Conservation (phyloP, 2,113 vertebrate genomes). For the Scortum barcoo region DNA sequence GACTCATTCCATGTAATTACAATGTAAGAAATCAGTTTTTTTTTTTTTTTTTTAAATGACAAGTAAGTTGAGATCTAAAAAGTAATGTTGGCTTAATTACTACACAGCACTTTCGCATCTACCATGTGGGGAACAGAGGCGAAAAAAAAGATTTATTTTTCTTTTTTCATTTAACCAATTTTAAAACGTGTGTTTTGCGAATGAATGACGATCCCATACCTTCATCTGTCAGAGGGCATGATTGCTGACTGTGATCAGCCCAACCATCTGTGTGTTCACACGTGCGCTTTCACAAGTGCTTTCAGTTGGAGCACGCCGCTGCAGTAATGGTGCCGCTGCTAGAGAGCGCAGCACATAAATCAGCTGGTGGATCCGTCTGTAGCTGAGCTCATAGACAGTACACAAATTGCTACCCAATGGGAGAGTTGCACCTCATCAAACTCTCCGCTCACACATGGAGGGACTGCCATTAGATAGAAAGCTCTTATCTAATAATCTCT, state of each 20-base stretch:
- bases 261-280: conserved; percentile 32
- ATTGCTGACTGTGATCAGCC: conserved; percentile 34
- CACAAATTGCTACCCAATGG: conserved; percentile 34
- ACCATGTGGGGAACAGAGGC: background rate
- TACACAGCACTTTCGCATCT: background rate
- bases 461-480: conserved; percentile 18
- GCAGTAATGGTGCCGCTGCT: conserved; percentile 1
- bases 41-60: background rate
- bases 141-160: background rate
- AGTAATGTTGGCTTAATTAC: background rate
- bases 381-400: background rate
- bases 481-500: conserved; percentile 25
- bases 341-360: conserved; percentile 29
- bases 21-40: background rate
- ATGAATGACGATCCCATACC: conserved; percentile 7
- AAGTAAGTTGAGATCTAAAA: background rate
- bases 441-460: background rate
- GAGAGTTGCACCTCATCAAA: conserved; percentile 40
- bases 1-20: background rate
- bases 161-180: background rate
- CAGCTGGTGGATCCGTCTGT: conserved; percentile 1
- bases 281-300: too few relatives aligned
- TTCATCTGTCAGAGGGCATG: conserved; percentile 29
- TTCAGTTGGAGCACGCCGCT: conserved; percentile 9
- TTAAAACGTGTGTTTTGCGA: background rate